A percentile compares a stretch with the other conserved stretches of the same genome.
phyloP scores from a whole-genome alignment of 2,888 invertebrate genomes.

The Falcaria lacertinaria region DNA sequence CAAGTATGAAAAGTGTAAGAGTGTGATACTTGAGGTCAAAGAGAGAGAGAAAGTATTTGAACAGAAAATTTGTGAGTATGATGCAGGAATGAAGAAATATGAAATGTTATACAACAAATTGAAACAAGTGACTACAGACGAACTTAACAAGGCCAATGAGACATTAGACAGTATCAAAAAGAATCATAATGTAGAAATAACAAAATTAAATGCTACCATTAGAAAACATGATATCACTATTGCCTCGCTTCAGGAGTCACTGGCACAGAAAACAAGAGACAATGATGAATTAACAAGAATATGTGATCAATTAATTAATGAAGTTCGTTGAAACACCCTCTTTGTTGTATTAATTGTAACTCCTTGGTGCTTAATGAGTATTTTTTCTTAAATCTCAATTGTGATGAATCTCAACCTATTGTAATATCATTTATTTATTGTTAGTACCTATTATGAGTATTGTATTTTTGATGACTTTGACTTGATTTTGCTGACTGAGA shows the following conservation, averaged over 20 bases:
- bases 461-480: constrained; percentile 19
- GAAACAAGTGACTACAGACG: constrained; percentile 91
- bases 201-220: constrained; percentile 90
- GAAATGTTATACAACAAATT: constrained; percentile 90
- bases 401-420: constrained; percentile 43
- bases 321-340: constrained; percentile 46
- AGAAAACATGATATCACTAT: constrained; percentile 93
- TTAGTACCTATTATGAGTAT: constrained; percentile 18
- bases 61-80: constrained; percentile 83
- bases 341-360: not conserved
- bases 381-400: constrained; percentile 25
- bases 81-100: constrained; percentile 84
- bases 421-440: constrained; percentile 25
- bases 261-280: constrained; percentile 92
- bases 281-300: constrained; percentile 93
- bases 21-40: constrained; percentile 70
- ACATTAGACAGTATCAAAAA: constrained; percentile 87
- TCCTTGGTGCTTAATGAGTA: constrained; percentile 13
- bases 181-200: constrained; percentile 87
- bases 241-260: constrained; percentile 88
- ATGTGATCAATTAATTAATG: constrained; percentile 93
- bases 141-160: constrained; percentile 85
- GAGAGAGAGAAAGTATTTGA: constrained; percentile 83
- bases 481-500: not conserved
- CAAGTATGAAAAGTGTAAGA: constrained; percentile 83